Evolutionary conservation across 2,888 invertebrate species (phyloP).

Genomic region (Cephus pulcher): DNA sequence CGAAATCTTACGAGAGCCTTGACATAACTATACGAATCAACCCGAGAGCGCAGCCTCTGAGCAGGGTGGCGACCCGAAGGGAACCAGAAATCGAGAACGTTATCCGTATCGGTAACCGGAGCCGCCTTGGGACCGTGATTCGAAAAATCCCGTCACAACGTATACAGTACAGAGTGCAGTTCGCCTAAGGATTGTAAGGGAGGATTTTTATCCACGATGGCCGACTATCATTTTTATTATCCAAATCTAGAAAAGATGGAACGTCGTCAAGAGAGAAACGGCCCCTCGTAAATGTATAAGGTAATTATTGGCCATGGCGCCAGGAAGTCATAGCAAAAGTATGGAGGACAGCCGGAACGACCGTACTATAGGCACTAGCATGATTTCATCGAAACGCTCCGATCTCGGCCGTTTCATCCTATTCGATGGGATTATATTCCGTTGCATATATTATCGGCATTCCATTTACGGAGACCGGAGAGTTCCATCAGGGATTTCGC

Average conservation of each 20-base stretch:
- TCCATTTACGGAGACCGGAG: slow-evolving; percentile 36
- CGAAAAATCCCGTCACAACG: too few relatives aligned
- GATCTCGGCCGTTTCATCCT: slow-evolving; percentile 15
- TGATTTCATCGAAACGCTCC: slow-evolving; percentile 22
- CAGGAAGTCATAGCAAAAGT: not conserved
- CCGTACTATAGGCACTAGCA: slow-evolving; percentile 8
- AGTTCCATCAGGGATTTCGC: slow-evolving; percentile 39
- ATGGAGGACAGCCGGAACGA: not conserved
- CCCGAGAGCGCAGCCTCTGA: too few relatives aligned
- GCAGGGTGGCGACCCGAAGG: too few relatives aligned
- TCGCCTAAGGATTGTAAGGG: not conserved
- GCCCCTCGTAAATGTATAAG: slow-evolving; percentile 51
- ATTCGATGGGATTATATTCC: slow-evolving; percentile 41
- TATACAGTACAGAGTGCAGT: not conserved
- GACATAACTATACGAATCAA: too few relatives aligned
- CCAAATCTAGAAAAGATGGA: slow-evolving; percentile 23
- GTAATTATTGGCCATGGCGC: slow-evolving; percentile 41
- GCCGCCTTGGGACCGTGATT: too few relatives aligned
- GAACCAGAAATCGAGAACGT: too few relatives aligned
- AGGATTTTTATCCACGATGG: not conserved
- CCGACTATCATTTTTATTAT: not conserved
- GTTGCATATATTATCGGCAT: slow-evolving; percentile 37
- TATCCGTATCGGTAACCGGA: too few relatives aligned
- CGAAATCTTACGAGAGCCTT: too few relatives aligned
- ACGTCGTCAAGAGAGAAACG: slow-evolving; percentile 50